Base-by-base conservation (phyloP, 1,140 invertebrate species). In the Rhopalosiphum maidis region DNA sequence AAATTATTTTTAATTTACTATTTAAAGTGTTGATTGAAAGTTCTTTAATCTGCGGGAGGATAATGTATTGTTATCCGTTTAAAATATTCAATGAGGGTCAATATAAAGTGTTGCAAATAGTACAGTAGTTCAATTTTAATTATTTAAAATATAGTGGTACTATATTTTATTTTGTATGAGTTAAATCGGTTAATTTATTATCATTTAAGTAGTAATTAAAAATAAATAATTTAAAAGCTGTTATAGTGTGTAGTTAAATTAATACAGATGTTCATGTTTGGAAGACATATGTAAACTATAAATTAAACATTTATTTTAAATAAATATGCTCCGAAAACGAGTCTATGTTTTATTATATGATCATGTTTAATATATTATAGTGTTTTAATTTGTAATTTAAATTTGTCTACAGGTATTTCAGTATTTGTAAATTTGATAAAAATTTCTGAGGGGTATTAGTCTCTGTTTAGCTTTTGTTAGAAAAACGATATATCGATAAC, bases 61-160 rank as follows among this genome's bases (percentile, higher is more conserved):
- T 41, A 25, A 55, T 60, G 54, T 60, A 90, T 90, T 90, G 88
- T 90, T 90, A 60, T 60, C 37, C 54, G 37, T 60, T 90, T 90
- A 60, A 90, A 60, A 43, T 41, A 37, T 90, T 60, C 35, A 30
- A 90, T 60, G 54, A 60, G 23, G 87, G 86, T 22, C 86, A 48
- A 87, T 87, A 15, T 37, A 37, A 89, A 22, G n/a, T 54, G 51
- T 60, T 37, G 51, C 35, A 48, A 41, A 60, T 60, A 37, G 35
- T 54, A 88, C 43, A 7, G 41, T 41, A 41, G 41, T 46, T 9
- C 11, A 77, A n/a, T 6, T 77, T 2, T 77, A 77, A 77, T 77
- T 77, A 77, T n/a, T 77, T 77, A n/a, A 5, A 77, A 77, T n/a
- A 77, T n/a, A 54, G 48, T 35, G 87, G n/a, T 54, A 54, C 11